Evolutionary conservation across 30 jellyfish, hydroid and myxozoan genomes (phyloP), one percentile per base, ranked within the genome.

Genomic region (Mastigias papua): DNA sequence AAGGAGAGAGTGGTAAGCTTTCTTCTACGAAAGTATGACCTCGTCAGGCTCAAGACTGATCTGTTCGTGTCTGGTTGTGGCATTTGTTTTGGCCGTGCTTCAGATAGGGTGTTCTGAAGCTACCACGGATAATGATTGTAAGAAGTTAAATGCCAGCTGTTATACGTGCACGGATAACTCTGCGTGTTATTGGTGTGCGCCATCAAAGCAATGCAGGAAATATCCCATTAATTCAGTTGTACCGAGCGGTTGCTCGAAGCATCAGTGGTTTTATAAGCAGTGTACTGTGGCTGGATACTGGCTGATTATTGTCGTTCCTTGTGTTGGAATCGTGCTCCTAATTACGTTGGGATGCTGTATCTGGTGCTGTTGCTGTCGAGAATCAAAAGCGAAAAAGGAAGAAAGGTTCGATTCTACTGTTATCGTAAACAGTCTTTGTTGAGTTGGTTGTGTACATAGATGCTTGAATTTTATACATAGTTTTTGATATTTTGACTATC

Each of bases 291-390:
- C 97, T 46, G 97, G 97, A 9, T 88, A 76, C 73, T 93, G 97
- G 97, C 74, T 93, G 80, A 93, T 87, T 51, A 93, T 93, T 28
- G 93, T 88, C 35, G 42, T 93, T 29, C 98, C 98, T 1, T 93
- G 98, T 71, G 84, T 88, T 19, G 98, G 92, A 32, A 84, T 88
- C 7, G 65, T 93, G 66, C 26, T 93, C 28, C 68, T 93, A 54
- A 35, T 93, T 28, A 49, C 86, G 71, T 76, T 88, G 11, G 93
- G 95, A 22, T 87, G 97, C 72, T 92, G 98, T 37, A 79, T 92
- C 49, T 93, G 92, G 87, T 93, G 98, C 86, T 93, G 98, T 51
- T 93, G 98, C 64, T 93, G 98, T 61, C 48, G 97, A 48, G 78
- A 62, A 13, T 78, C 89, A 35, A 69, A 42, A 48, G 78, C 90